phyloP scores from a whole-genome alignment of 2,888 invertebrate species.

The Rambutsinella grinnellia region DNA sequence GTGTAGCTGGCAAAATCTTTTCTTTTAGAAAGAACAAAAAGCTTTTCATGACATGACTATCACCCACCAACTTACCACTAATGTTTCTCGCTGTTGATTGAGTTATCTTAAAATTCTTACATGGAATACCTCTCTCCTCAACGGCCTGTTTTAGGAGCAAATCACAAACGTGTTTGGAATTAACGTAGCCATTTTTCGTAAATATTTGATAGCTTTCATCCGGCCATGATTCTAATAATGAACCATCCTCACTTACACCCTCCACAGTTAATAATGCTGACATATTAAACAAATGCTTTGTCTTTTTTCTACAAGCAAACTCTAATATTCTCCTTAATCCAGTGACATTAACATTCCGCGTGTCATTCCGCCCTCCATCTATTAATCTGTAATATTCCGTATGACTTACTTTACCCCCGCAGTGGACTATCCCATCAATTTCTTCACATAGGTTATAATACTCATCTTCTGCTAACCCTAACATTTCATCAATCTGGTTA shows the following conservation, averaged over 20 bases:
- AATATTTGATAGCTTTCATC: neutral
- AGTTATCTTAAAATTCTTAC: constrained; percentile 15
- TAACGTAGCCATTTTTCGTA: constrained; percentile 12
- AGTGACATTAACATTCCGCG: constrained; percentile 15
- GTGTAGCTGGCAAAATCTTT: constrained; percentile 14
- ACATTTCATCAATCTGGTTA: constrained; percentile 8
- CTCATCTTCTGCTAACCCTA: neutral
- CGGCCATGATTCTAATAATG: constrained; percentile 12
- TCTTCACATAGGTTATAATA: neutral
- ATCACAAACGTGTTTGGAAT: constrained; percentile 29
- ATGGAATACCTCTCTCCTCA: constrained; percentile 10
- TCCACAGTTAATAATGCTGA: constrained; percentile 8
- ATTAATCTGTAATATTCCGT: constrained; percentile 17
- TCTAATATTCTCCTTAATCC: constrained; percentile 8
- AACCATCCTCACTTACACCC: constrained; percentile 3
- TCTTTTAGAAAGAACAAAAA: constrained; percentile 23
- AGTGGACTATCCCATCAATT: constrained; percentile 15
- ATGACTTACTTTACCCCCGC: constrained; percentile 20
- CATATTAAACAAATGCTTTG: constrained; percentile 13
- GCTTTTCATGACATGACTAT: constrained; percentile 14
- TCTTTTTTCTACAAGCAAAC: constrained; percentile 6
- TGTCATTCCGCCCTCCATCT: constrained; percentile 5
- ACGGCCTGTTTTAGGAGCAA: constrained; percentile 14
- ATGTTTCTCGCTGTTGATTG: constrained; percentile 1
- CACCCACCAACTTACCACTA: neutral